Base-by-base conservation (phyloP, 2,797 vertebrate genomes). In the Rhadinocentrus ornatus region DNA sequence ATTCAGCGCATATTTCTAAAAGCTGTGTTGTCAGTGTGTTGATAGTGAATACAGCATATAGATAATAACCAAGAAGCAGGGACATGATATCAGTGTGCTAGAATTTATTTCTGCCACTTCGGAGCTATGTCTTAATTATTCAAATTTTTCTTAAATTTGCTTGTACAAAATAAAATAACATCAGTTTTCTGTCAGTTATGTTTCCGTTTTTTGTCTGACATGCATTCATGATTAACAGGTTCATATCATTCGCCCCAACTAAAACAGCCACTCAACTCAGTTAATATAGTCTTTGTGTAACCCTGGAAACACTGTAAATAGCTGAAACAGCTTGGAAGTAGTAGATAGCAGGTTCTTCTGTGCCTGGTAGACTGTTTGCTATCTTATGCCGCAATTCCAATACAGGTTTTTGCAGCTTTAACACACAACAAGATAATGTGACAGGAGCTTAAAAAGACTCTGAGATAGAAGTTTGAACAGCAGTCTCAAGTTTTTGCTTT, bases 231-330 rank as follows among this genome's bases (percentile, higher is more conserved):
- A 76, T 78, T 37, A 71, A 44, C 16, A 0, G 63, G 62, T 62
- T 78, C 75, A 69, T 66, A 50, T 6, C 56, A 7, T 35, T 68
- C 27, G 61, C 71, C 80, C 67, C 66, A 54, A 44, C 67, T 57
- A 66, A 73, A 73, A 65, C 64, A 73, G 73, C 77, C 77, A 66
- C 73, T 82, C 67, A 73, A 9, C 71, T 69, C 64, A 55, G 69
- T 81, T 26, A 7, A 77, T 71, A 55, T 59, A 34, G 53, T 56
- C 71, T 76, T 59, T 18, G 57, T 60, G 66, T 68, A 82, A 81
- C 80, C 77, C 69, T 66, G 77, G 54, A 50, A 67, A 37, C 27
- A 3, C 67, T 66, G 78, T 29, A 61, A 75, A 78, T 41, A 15
- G 3, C 56, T 71, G 57, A 62, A 39, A 68, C 62, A 61, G 44